Conservation (phyloP, 1,140 invertebrate genomes). For the Spodoptera frugiperda region DNA sequence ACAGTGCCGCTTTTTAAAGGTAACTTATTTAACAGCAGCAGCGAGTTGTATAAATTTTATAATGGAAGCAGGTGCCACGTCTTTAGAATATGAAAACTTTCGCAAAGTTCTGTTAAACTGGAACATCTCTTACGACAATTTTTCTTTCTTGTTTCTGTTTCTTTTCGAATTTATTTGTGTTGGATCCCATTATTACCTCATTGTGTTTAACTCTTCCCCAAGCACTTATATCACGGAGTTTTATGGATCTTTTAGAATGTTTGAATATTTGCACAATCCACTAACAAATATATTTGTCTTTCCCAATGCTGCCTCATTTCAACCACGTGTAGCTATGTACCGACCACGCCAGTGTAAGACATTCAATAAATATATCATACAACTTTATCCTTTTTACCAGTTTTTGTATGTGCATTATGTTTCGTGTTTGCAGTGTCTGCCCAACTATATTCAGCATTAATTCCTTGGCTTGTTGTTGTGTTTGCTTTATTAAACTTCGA, state of each 20-base stretch:
- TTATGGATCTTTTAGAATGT: constrained; percentile 27
- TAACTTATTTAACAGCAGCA: constrained; percentile 39
- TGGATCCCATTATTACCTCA: constrained; percentile 36
- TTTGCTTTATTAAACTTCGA: constrained; percentile 37
- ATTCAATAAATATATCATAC: constrained; percentile 51
- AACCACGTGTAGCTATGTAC: constrained; percentile 83
- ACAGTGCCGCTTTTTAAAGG: constrained; percentile 46
- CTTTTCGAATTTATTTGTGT: constrained; percentile 45
- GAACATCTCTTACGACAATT: constrained; percentile 81
- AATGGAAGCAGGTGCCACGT: constrained; percentile 40
- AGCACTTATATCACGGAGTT: constrained; percentile 32
- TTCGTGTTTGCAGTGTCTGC: constrained; percentile 39
- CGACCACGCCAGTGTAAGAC: constrained; percentile 89
- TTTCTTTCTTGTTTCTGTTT: constrained; percentile 48
- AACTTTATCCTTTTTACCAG: constrained; percentile 22
- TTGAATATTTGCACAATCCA: constrained; percentile 61
- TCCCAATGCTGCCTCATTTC: constrained; percentile 75
- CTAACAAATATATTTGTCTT: constrained; percentile 69
- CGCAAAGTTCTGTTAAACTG: constrained; percentile 60
- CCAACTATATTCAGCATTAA: constrained; percentile 35
- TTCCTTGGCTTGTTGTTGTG: constrained; percentile 38
- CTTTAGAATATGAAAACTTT: constrained; percentile 19
- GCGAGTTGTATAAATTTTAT: constrained; percentile 18
- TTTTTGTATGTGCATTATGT: constrained; percentile 36
- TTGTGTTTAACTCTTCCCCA: constrained; percentile 43